Base-by-base conservation (phyloP, 2,113 vertebrate species). In the Channa argus region DNA sequence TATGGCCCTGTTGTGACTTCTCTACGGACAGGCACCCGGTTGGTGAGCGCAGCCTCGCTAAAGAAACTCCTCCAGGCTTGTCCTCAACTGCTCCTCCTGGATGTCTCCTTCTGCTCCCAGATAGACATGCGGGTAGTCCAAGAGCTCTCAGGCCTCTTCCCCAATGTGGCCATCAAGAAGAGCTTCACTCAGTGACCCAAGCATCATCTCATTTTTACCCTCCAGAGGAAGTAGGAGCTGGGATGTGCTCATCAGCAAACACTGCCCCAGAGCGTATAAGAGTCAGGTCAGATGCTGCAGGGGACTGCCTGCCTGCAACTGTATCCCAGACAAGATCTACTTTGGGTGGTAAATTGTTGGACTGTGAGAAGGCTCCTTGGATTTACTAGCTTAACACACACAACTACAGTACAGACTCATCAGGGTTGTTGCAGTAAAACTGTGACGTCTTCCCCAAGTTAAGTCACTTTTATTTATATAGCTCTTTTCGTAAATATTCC, bases 41-140 rank as follows among this genome's bases (percentile, higher is more conserved):
- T 98, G 95, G 98, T 99, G 83, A 97, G 95, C 78, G 84, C 95
- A 0, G 90, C 94, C 68, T 96, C 97, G 5, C 92, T 99, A 89
- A 95, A 96, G 90, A 99, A 96, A 85, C 94, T 99, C 79, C 94
- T 99, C 85, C 95, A 97, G 77, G 94, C 94, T 6, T 99, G 98
- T 91, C 95, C 96, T 82, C 92, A 91, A 50, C 96, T 99, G 33
- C 94, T 94, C 63, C 94, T 99, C 78, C 93, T 99, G 24, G 98
- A 99, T 52, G 96, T 99, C 83, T 99, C 98, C 91, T 99, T 99
- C 95, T 99, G 98, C 92, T 99, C 97, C 0, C 97, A 99, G 91
- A 95, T 99, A 56, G 98, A 99, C 93, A 96, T 94, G 64, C 94
- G 95, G 79, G 92, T 95, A 14, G 96, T 98, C 54, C 95, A 98